Evolutionary conservation across 1,140 invertebrate species (phyloP).

Genomic region (Zeugodacus cucurbitae): DNA sequence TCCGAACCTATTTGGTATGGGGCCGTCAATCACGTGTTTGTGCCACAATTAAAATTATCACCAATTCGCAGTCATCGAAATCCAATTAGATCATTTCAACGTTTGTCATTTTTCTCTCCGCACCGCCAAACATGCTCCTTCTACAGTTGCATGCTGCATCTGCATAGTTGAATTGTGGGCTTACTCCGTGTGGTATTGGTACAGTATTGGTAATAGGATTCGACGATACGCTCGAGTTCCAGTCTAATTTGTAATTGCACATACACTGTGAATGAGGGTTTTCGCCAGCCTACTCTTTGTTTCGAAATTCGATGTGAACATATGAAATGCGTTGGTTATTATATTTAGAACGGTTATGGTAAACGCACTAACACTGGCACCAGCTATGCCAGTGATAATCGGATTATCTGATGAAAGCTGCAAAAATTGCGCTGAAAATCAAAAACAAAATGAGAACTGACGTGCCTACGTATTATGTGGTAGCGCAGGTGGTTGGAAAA

Average conservation of each 20-base stretch:
- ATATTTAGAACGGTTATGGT: not conserved
- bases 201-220: not conserved
- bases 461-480: not conserved
- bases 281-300: not conserved
- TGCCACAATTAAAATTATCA: conserved; percentile 59
- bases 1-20: not conserved
- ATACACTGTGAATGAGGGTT: not conserved
- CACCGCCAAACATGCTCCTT: not conserved
- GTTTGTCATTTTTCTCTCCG: not conserved
- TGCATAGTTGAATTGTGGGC: not conserved
- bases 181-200: not conserved
- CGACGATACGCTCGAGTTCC: not conserved
- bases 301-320: not conserved
- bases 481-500: not conserved
- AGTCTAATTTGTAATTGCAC: not conserved
- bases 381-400: conserved; percentile 52
- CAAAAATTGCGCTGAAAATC: not conserved
- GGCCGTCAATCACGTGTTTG: not conserved
- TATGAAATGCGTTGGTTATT: conserved; percentile 44
- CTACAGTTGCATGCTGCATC: not conserved
- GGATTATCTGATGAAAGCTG: conserved; percentile 53
- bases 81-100: conserved; percentile 59
- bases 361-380: not conserved
- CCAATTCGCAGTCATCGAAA: conserved; percentile 66
- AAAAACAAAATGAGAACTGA: not conserved